These are phyloP conservation scores for Geophilus truncorum DNA, from an alignment of 2,888 invertebrate species.

Conservation along the genomic window DNA sequence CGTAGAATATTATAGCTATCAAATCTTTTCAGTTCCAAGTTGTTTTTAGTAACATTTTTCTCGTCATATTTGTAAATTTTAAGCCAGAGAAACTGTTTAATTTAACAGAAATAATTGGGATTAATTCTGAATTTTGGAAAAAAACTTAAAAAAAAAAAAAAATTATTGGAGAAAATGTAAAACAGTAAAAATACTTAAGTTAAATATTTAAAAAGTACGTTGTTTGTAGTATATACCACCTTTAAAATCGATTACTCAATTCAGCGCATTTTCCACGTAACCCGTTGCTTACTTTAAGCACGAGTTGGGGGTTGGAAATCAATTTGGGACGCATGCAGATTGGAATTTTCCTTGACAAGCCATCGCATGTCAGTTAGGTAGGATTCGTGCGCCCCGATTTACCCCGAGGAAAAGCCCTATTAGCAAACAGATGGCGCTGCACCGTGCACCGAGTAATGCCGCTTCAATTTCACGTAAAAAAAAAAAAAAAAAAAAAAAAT, in stretches of 20 bases:
- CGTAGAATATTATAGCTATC: too few relatives aligned
- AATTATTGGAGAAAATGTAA: too few relatives aligned
- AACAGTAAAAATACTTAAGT: neutral
- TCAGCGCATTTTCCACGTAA: neutral
- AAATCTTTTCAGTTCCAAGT: too few relatives aligned
- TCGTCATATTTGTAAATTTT: too few relatives aligned
- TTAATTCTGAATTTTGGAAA: too few relatives aligned
- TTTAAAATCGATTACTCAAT: slow-evolving; percentile 14
- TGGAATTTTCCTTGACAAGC: slow-evolving; percentile 5
- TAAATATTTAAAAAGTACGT: too few relatives aligned
- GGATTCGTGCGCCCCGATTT: neutral
- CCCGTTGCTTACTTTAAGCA: slow-evolving; percentile 11
- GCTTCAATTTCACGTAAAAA: neutral
- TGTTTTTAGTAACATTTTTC: too few relatives aligned
- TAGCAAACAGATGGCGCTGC: slow-evolving; percentile 14
- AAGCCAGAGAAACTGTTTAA: too few relatives aligned
- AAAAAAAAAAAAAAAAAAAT: neutral
- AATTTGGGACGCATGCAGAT: slow-evolving; percentile 6
- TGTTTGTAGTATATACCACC: neutral
- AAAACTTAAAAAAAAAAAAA: too few relatives aligned
- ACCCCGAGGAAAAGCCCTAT: neutral
- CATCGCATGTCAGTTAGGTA: slow-evolving; percentile 1
- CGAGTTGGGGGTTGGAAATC: neutral
- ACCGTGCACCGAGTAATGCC: neutral
- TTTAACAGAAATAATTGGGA: too few relatives aligned